Conservation (phyloP, 2,113 vertebrate genomes). For the Ardeotis arabs region DNA sequence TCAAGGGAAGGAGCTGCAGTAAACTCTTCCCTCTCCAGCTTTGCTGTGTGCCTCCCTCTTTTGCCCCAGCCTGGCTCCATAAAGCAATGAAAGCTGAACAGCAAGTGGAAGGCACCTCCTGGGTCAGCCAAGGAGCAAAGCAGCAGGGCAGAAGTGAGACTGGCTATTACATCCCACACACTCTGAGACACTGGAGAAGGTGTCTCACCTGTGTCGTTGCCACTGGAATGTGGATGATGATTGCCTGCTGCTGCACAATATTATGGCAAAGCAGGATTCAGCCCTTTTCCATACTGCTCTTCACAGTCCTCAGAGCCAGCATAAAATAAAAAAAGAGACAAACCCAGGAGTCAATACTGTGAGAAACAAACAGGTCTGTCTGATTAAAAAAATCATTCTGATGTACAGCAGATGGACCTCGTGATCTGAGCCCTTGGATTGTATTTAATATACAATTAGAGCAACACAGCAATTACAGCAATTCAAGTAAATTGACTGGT, state of each 20-base stretch:
- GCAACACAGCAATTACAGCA: background rate
- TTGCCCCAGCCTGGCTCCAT: background rate
- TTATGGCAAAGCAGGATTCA: background rate
- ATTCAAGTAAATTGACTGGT: background rate
- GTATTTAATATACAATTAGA: background rate
- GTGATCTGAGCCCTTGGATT: background rate
- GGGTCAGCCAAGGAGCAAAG: accelerated
- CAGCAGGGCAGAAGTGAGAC: background rate
- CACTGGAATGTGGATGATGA: background rate
- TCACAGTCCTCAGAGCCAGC: background rate
- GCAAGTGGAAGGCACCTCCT: background rate
- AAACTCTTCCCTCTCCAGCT: background rate
- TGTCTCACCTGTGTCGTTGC: background rate
- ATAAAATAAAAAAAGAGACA: background rate
- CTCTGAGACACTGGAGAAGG: background rate
- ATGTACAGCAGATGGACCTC: background rate
- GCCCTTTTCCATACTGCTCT: background rate
- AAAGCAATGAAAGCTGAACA: background rate
- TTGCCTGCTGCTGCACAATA: background rate
- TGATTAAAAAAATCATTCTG: background rate
- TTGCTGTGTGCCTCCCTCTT: background rate
- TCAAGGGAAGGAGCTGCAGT: background rate
- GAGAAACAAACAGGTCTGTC: background rate
- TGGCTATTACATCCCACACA: background rate
- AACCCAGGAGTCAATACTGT: accelerated